phyloP scores from a whole-genome alignment of 2,888 invertebrate species.

The Scaptomyza tumidula region DNA sequence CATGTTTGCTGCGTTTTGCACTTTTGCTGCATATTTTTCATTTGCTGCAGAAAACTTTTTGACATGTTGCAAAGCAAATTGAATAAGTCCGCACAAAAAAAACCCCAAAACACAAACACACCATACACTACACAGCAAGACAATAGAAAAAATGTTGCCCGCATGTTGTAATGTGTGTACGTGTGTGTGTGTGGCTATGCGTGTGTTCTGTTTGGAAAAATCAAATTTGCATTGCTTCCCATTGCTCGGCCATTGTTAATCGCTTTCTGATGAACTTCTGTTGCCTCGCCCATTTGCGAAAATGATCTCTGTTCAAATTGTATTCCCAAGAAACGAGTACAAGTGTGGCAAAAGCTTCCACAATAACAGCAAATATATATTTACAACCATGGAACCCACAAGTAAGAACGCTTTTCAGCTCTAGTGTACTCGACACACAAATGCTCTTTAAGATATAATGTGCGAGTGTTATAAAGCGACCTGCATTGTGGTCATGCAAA shows the following conservation, averaged over 20 bases:
- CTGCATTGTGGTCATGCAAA: neutral
- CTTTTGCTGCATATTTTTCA: constrained; percentile 76
- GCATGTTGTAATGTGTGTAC: constrained; percentile 17
- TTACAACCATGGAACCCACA: neutral
- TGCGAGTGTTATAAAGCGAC: neutral
- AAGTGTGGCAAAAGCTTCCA: neutral
- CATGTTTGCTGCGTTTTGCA: constrained; percentile 80
- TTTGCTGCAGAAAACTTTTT: constrained; percentile 73
- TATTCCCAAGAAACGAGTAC: neutral
- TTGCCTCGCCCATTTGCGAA: constrained; percentile 26
- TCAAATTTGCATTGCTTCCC: constrained; percentile 63
- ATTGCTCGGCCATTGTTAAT: constrained; percentile 33
- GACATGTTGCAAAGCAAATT: constrained; percentile 76
- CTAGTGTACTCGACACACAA: neutral
- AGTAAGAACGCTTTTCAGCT: constrained; percentile 7
- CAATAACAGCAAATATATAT: constrained; percentile 1
- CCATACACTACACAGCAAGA: constrained; percentile 18
- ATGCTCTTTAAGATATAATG: neutral
- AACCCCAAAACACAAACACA: neutral
- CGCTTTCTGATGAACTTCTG: constrained; percentile 51
- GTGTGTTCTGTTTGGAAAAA: constrained; percentile 52
- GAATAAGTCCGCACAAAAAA: constrained; percentile 64
- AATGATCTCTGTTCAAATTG: constrained; percentile 20
- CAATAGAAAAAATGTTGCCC: constrained; percentile 50
- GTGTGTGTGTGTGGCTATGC: constrained; percentile 4